These are phyloP conservation scores for Phasia obesa DNA, from an alignment of 2,888 invertebrate species.

Conservation along the genomic window DNA sequence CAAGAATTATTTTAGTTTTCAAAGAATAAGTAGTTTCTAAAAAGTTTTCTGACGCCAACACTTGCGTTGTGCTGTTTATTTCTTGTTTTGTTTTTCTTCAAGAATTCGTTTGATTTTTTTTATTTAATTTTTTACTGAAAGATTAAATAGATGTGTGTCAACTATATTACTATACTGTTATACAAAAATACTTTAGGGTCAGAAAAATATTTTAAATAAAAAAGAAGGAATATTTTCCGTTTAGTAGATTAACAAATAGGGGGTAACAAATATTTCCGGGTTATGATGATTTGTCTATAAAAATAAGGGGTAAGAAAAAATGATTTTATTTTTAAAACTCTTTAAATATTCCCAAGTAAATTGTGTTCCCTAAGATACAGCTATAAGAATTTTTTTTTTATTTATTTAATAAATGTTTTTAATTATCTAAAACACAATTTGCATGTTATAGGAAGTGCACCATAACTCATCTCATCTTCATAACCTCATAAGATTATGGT, in stretches of 20 bases:
- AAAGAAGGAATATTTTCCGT: background rate
- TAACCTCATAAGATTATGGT: no score
- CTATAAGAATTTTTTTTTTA: no score
- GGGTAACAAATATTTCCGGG: conserved; percentile 37
- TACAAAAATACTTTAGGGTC: conserved; percentile 1
- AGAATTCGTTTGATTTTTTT: conserved; percentile 17
- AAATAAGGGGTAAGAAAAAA: background rate
- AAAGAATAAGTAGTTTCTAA: conserved; percentile 64
- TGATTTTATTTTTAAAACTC: no score
- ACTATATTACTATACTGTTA: conserved; percentile 76
- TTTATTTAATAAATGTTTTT: no score
- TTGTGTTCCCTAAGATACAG: no score
- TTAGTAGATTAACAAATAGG: conserved; percentile 1
- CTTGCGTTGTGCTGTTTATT: conserved; percentile 9
- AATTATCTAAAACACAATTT: no score
- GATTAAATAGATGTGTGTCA: conserved; percentile 58
- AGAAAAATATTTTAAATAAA: conserved; percentile 40
- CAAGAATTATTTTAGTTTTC: background rate
- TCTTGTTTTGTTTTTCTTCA: background rate
- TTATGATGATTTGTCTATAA: background rate
- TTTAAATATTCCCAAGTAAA: no score
- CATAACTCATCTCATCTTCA: no score
- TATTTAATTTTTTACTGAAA: conserved; percentile 13
- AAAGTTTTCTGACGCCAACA: conserved; percentile 66
- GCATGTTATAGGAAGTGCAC: no score